A percentile compares a stretch with the other conserved stretches of the same genome.
Conservation (phyloP, 2,888 invertebrate genomes). For the Macrosiphum euphorbiae region DNA sequence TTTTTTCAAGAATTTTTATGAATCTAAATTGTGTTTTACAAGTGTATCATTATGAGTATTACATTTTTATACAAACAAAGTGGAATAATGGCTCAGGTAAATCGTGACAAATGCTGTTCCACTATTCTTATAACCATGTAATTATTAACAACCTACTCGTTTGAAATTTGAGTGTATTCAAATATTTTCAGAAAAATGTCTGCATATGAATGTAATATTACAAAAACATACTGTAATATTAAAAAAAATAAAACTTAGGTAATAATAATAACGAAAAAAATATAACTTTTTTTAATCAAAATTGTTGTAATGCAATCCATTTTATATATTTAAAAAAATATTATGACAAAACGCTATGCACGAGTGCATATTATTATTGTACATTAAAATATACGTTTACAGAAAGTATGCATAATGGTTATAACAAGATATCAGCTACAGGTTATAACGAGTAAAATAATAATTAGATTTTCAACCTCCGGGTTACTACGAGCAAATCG, state of each 20-base stretch:
- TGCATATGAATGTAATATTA: not conserved
- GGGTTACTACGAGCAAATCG: no score
- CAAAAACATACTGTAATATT: not conserved
- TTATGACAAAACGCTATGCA: no score
- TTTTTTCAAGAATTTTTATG: not conserved
- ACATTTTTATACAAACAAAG: not conserved
- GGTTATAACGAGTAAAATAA: no score
- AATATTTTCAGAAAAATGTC: not conserved
- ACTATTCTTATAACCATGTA: no score
- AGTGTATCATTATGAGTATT: not conserved
- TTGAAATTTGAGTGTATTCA: no score
- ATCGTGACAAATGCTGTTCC: not conserved
- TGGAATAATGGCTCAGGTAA: not conserved
- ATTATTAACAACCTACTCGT: no score
- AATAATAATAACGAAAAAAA: not conserved
- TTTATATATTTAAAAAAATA: not conserved
- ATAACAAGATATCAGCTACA: no score
- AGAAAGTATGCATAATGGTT: no score
- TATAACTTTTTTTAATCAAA: not conserved
- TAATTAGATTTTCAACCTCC: no score
- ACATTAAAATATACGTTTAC: no score
- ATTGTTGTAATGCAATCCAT: not conserved
- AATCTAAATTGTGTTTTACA: not conserved
- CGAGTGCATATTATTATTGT: no score
- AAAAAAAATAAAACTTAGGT: not conserved